Percentiles rank a stretch among this genome's conserved stretches.
phyloP scores from a whole-genome alignment of 2,888 invertebrate genomes.

The Caprella mutica region DNA sequence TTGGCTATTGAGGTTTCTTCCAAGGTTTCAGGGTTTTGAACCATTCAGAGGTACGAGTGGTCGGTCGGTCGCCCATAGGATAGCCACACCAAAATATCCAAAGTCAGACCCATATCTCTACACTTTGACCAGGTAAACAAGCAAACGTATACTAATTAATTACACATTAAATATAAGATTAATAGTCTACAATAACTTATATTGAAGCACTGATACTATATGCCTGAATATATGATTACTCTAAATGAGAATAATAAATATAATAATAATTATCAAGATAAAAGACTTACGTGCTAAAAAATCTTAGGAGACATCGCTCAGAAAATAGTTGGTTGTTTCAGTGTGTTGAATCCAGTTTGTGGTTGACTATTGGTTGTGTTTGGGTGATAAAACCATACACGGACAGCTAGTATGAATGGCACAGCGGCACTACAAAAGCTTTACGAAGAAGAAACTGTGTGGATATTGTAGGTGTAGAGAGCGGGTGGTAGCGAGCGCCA shows the following conservation, averaged over 20 bases:
- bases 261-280: conserved; percentile 32
- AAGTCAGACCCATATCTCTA: conserved; percentile 37
- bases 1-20: no score
- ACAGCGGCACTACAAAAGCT: no score
- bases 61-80: not conserved
- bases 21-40: no score
- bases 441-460: no score
- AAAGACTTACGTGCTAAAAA: conserved; percentile 29
- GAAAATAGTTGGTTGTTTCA: no score
- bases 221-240: conserved; percentile 29
- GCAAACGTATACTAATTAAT: conserved; percentile 34
- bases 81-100: conserved; percentile 35
- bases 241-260: conserved; percentile 34
- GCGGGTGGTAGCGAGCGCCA: no score
- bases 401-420: no score
- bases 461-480: no score
- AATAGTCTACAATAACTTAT: conserved; percentile 34
- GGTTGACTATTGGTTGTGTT: no score
- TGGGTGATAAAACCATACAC: no score
- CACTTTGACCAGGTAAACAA: conserved; percentile 31
- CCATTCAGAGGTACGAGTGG: conserved; percentile 8
- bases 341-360: no score
- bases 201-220: conserved; percentile 33
- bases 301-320: conserved; percentile 29
- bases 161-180: conserved; percentile 34